Evolutionary conservation across 2,113 vertebrate genomes (phyloP).

Genomic region (Zapornia atra): DNA sequence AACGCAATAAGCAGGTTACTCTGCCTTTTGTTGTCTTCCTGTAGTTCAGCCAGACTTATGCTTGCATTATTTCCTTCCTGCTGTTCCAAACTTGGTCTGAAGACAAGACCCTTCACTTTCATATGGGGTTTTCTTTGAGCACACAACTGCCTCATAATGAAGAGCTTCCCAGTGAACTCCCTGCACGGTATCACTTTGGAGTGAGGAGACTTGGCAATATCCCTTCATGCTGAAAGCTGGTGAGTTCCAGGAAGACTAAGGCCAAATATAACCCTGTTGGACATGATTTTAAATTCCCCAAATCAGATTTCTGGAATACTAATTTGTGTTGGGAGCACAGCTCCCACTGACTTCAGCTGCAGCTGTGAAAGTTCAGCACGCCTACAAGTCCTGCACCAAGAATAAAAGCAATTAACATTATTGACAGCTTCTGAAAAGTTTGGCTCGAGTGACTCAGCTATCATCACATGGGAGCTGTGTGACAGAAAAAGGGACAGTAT

Average conservation of each 20-base stretch:
- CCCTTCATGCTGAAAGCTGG: background rate
- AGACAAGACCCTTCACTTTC: background rate
- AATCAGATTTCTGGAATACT: background rate
- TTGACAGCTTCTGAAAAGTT: constrained; percentile 30
- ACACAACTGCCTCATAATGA: background rate
- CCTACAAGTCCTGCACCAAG: constrained; percentile 17
- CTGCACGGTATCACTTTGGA: background rate
- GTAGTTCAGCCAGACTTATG: rapidly evolving
- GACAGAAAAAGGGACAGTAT: constrained; percentile 39
- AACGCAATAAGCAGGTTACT: background rate
- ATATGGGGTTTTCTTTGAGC: background rate
- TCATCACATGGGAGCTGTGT: constrained; percentile 4
- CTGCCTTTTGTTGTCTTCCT: background rate
- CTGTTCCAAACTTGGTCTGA: background rate
- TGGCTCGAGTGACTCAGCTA: background rate
- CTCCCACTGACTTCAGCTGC: background rate
- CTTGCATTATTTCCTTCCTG: background rate
- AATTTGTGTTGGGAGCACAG: background rate
- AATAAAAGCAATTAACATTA: constrained; percentile 35
- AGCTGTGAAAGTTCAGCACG: background rate
- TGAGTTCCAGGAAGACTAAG: background rate
- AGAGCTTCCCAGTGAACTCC: background rate
- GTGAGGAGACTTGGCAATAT: background rate
- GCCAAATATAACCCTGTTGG: background rate
- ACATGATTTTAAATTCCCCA: background rate